Percentiles rank a stretch among this genome's conserved stretches.
These are phyloP conservation scores for Cryptoblepharus egeriae DNA, from an alignment of 2,797 vertebrate genomes.

Conservation along the genomic window DNA sequence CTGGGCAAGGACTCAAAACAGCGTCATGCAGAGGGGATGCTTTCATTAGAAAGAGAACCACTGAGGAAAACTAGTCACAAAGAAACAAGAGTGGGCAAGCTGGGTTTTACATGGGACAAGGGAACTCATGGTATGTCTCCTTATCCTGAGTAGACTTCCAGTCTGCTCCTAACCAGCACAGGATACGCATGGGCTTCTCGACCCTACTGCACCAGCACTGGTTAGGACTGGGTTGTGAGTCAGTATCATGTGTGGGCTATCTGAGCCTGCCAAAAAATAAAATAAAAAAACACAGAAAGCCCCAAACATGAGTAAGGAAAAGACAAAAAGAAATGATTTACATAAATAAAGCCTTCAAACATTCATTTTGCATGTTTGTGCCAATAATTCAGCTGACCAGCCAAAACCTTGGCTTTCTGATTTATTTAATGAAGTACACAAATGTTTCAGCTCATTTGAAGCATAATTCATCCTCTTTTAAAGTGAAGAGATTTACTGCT, in stretches of 20 bases:
- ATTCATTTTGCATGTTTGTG: slow-evolving; percentile 11
- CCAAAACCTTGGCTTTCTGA: slow-evolving; percentile 15
- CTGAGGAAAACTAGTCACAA: too few relatives aligned
- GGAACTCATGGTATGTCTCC: too few relatives aligned
- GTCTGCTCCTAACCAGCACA: too few relatives aligned
- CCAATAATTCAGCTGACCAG: slow-evolving; percentile 7
- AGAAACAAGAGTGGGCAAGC: too few relatives aligned
- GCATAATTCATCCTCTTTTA: slow-evolving; percentile 39
- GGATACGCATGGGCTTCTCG: too few relatives aligned
- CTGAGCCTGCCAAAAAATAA: background rate
- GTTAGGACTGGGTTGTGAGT: too few relatives aligned
- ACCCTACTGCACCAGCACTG: too few relatives aligned
- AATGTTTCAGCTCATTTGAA: slow-evolving; percentile 33
- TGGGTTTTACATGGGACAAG: too few relatives aligned
- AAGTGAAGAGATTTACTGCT: slow-evolving; percentile 34
- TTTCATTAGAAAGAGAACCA: too few relatives aligned
- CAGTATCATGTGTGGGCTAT: background rate
- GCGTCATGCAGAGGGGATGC: too few relatives aligned
- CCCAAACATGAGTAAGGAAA: background rate
- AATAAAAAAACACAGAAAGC: background rate
- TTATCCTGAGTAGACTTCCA: too few relatives aligned
- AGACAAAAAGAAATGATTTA: slow-evolving; percentile 15
- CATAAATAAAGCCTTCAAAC: slow-evolving; percentile 19
- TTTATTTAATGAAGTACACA: slow-evolving; percentile 31
- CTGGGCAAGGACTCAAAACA: too few relatives aligned